A percentile compares a stretch with the other conserved stretches of the same genome.
These are phyloP conservation scores for Cacoxenus indagator DNA, from an alignment of 2,888 invertebrate species.

Conservation along the genomic window DNA sequence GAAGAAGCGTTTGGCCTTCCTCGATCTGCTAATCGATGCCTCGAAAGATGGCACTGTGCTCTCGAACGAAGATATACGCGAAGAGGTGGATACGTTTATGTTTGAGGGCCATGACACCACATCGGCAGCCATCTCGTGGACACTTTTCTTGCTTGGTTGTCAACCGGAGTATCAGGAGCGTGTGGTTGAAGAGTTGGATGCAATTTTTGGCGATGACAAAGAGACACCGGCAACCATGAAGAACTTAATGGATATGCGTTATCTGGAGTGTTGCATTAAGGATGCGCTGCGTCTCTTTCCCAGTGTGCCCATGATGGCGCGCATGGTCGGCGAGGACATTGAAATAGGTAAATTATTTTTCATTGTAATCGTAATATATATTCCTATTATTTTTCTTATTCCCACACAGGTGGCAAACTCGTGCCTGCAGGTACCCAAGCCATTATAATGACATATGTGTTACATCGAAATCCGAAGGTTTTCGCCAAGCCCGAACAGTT, in stretches of 20 bases:
- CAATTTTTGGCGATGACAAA: conserved; percentile 71
- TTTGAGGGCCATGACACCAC: conserved; percentile 74
- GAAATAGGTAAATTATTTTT: conserved; percentile 72
- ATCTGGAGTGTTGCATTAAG: conserved; percentile 80
- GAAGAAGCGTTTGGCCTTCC: conserved; percentile 74
- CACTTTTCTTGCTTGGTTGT: conserved; percentile 67
- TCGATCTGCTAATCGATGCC: conserved; percentile 74
- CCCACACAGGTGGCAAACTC: conserved; percentile 60
- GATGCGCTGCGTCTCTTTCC: conserved; percentile 78
- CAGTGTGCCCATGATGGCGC: conserved; percentile 77
- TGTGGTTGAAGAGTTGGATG: conserved; percentile 72
- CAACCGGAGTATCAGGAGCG: conserved; percentile 70
- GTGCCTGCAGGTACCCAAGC: conserved; percentile 72
- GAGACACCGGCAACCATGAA: conserved; percentile 73
- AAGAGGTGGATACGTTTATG: conserved; percentile 79
- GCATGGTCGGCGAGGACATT: conserved; percentile 74
- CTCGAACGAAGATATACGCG: conserved; percentile 72
- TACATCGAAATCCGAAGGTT: conserved; percentile 77
- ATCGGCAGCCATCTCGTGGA: conserved; percentile 71
- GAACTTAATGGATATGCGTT: conserved; percentile 76
- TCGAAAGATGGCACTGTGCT: conserved; percentile 72
- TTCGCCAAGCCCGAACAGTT: conserved; percentile 79
- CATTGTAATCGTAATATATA: not conserved
- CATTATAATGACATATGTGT: conserved; percentile 76
- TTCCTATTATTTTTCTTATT: not conserved